Evolutionary conservation across 2,113 vertebrate genomes (phyloP).

Genomic region (Megaceryle torquata): DNA sequence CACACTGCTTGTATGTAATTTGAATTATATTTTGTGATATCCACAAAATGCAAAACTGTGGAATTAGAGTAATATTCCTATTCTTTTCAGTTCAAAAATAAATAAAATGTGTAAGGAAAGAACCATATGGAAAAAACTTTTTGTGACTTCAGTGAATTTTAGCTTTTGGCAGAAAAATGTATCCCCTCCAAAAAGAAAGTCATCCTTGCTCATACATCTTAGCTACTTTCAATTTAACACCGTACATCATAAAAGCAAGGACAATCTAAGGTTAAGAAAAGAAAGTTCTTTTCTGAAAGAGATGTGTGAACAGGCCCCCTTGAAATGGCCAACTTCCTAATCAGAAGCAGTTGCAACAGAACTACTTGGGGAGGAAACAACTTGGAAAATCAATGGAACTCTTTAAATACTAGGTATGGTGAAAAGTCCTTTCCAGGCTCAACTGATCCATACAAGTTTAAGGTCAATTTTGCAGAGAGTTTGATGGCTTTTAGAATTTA

Average conservation of each 20-base stretch:
- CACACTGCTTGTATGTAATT: not conserved
- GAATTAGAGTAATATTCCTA: not conserved
- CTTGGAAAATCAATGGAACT: not conserved
- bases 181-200: not conserved
- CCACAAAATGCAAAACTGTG: conserved; percentile 2
- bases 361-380: not conserved
- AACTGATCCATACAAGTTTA: not conserved
- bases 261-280: conserved; percentile 25
- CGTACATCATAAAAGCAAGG: conserved; percentile 24
- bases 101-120: conserved; percentile 13
- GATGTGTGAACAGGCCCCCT: not conserved
- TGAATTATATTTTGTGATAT: not conserved
- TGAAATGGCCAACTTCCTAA: not conserved
- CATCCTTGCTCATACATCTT: not conserved
- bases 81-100: conserved; percentile 25
- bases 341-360: not conserved
- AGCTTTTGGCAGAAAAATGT: conserved; percentile 1
- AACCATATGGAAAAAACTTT: not conserved
- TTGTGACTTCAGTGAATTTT: conserved; percentile 1
- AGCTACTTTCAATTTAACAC: conserved; percentile 21
- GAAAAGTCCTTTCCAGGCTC: not conserved
- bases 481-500: not conserved
- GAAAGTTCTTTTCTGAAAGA: not conserved
- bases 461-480: not conserved
- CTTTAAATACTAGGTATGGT: not conserved